phyloP scores from a whole-genome alignment of 53 echinoderm and acorn worm genomes.

The Echinarachnius parma region DNA sequence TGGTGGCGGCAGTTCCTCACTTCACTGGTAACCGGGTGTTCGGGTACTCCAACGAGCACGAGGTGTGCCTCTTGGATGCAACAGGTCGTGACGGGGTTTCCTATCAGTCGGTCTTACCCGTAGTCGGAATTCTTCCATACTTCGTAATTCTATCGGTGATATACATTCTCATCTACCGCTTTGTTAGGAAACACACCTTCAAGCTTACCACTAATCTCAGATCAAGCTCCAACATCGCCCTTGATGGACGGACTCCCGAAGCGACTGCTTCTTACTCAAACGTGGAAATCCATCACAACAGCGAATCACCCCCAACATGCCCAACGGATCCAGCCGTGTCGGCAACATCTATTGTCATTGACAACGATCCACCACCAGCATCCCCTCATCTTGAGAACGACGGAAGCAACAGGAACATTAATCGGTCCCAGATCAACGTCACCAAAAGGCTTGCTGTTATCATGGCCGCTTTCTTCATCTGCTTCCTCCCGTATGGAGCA shows the following conservation, averaged over 20 bases:
- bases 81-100: too few relatives aligned
- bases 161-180: too few relatives aligned
- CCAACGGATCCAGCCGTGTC: too few relatives aligned
- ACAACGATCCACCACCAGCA: not conserved
- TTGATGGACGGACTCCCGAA: not conserved
- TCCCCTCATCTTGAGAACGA: not conserved
- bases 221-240: too few relatives aligned
- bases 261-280: not conserved
- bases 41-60: too few relatives aligned
- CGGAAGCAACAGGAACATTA: not conserved
- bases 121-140: too few relatives aligned
- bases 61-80: too few relatives aligned
- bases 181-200: not conserved
- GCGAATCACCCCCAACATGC: not conserved
- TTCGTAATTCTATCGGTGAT: too few relatives aligned
- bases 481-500: constrained; percentile 66
- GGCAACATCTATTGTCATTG: not conserved
- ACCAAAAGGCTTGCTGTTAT: constrained; percentile 83
- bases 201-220: too few relatives aligned
- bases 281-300: not conserved
- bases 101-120: too few relatives aligned
- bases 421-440: constrained; percentile 18
- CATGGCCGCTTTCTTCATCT: constrained; percentile 74
- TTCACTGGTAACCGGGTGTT: too few relatives aligned
- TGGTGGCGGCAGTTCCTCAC: too few relatives aligned